Evolutionary conservation across 2,888 invertebrate species (phyloP).

Genomic region (Heterodera filipjevi): DNA sequence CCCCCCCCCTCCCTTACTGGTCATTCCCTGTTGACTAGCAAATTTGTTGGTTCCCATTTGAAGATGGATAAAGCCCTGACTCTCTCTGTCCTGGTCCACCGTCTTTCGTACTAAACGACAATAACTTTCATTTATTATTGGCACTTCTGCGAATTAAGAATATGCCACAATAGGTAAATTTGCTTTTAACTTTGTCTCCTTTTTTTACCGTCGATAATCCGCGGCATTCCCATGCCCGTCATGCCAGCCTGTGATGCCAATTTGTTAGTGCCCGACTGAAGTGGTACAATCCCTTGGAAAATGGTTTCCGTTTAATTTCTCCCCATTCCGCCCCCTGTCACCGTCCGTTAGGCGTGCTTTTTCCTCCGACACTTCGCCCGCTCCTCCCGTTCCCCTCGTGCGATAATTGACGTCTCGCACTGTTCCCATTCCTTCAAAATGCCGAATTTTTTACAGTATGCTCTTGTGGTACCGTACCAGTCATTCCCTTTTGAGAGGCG

Average conservation of each 20-base stretch:
- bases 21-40: constrained; percentile 65
- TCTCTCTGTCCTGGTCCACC: constrained; percentile 62
- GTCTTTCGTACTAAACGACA: constrained; percentile 61
- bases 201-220: constrained; percentile 68
- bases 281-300: constrained; percentile 67
- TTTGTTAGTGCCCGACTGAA: constrained; percentile 70
- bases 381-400: constrained; percentile 64
- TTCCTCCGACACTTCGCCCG: constrained; percentile 64
- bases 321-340: background rate
- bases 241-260: constrained; percentile 70
- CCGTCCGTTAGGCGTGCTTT: constrained; percentile 64
- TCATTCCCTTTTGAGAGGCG: constrained; percentile 65
- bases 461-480: constrained; percentile 34
- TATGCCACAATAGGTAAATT: too few relatives aligned
- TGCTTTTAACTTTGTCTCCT: background rate
- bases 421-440: constrained; percentile 11
- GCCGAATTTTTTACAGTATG: background rate
- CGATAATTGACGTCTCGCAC: constrained; percentile 64
- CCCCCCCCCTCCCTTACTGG: constrained; percentile 42
- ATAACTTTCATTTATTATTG: constrained; percentile 23
- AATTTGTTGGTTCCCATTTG: constrained; percentile 65
- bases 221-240: constrained; percentile 70
- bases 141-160: background rate
- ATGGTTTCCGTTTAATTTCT: background rate
- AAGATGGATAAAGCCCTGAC: constrained; percentile 65